Percentiles rank a stretch among this genome's conserved stretches.
phyloP scores from a whole-genome alignment of 2,113 vertebrate genomes.

The Oncorhynchus nerka region DNA sequence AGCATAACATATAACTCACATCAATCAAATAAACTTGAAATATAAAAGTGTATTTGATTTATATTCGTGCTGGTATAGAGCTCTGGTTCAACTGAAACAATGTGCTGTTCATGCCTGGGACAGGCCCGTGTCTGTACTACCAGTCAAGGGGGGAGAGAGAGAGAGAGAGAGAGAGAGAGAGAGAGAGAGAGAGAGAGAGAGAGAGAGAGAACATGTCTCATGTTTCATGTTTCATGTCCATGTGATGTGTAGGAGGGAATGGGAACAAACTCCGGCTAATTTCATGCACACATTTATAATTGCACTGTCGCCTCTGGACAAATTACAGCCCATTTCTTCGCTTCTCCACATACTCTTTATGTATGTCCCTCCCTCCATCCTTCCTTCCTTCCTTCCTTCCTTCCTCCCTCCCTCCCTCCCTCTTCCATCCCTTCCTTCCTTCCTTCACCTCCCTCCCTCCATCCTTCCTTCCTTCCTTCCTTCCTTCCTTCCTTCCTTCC shows the following conservation, averaged over 20 bases:
- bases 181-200: background rate
- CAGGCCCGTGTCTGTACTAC: constrained; percentile 60
- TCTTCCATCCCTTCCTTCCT: too few relatives aligned
- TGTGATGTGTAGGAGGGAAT: constrained; percentile 67
- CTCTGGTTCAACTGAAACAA: constrained; percentile 54
- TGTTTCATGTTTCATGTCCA: constrained; percentile 50
- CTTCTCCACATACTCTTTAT: constrained; percentile 16
- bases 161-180: background rate
- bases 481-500: too few relatives aligned
- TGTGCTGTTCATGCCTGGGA: constrained; percentile 64
- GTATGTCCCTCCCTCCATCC: background rate
- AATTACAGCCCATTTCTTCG: constrained; percentile 53
- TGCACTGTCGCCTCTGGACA: constrained; percentile 67
- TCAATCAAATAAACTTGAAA: constrained; percentile 50
- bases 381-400: accelerated
- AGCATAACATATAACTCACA: constrained; percentile 27
- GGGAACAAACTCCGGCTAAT: constrained; percentile 64
- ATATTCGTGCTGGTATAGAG: constrained; percentile 49
- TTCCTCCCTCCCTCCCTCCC: background rate
- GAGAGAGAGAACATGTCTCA: constrained; percentile 11
- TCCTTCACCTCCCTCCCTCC: background rate
- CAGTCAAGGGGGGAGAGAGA: constrained; percentile 24
- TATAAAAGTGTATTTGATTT: constrained; percentile 54
- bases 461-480: too few relatives aligned
- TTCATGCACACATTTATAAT: constrained; percentile 68